Evolutionary conservation across 2,797 vertebrate genomes (phyloP).

Genomic region (Furcifer pardalis): DNA sequence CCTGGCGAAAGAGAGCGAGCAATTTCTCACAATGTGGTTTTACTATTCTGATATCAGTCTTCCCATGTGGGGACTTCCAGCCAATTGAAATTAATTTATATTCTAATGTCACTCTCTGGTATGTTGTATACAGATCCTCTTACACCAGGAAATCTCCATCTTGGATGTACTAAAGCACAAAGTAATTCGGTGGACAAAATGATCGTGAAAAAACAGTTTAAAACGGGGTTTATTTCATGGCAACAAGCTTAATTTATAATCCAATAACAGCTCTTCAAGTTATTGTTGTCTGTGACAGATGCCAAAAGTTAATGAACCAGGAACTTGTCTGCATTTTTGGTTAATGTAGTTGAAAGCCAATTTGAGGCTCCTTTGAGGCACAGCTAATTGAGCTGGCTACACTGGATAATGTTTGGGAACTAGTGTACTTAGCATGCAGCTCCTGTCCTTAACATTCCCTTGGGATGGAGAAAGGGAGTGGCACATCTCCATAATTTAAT

Average conservation of each 20-base stretch:
- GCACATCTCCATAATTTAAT: neutral
- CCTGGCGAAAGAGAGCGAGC: too few relatives aligned
- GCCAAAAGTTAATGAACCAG: conserved; percentile 5
- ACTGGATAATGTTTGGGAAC: neutral
- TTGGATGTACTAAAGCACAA: too few relatives aligned
- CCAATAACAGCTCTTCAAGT: conserved; percentile 5
- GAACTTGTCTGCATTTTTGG: neutral
- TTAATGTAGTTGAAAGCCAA: neutral
- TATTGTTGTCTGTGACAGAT: neutral
- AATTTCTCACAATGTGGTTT: too few relatives aligned
- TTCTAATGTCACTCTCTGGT: too few relatives aligned
- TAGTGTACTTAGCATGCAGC: neutral
- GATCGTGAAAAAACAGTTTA: too few relatives aligned
- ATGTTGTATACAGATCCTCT: too few relatives aligned
- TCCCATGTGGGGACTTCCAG: too few relatives aligned
- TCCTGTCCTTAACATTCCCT: neutral
- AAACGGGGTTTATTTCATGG: too few relatives aligned
- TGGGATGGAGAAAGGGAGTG: neutral
- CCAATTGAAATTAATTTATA: too few relatives aligned
- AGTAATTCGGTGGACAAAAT: too few relatives aligned
- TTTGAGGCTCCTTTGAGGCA: neutral
- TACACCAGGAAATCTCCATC: too few relatives aligned
- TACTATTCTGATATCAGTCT: too few relatives aligned
- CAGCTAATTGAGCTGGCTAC: conserved; percentile 7
- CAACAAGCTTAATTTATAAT: conserved; percentile 27